Conservation (phyloP, 1,140 invertebrate species). For the Lerema accius region DNA sequence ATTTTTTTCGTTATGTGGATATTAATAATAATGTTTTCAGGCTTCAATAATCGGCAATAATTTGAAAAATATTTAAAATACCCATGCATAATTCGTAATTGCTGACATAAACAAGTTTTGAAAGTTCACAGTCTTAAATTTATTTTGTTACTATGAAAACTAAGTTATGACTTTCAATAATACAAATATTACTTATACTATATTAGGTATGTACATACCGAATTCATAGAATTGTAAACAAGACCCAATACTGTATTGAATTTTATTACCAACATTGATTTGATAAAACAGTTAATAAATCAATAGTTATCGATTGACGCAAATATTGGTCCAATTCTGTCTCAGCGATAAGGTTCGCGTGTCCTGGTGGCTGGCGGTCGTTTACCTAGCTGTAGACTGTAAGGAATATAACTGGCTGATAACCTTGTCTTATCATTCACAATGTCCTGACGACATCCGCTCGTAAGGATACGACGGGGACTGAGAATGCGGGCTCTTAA, state of each 20-base stretch:
- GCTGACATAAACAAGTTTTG: too few species aligned
- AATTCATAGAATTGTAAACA: not conserved
- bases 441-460: slow-evolving; percentile 41
- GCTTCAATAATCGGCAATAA: too few species aligned
- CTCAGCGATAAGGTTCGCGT: slow-evolving; percentile 38
- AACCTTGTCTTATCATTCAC: slow-evolving; percentile 41
- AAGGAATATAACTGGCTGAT: slow-evolving; percentile 54
- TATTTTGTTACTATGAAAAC: too few species aligned
- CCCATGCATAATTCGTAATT: too few species aligned
- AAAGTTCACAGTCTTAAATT: too few species aligned
- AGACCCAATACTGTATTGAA: not conserved
- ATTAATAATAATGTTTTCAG: too few species aligned
- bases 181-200: too few species aligned
- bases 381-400: slow-evolving; percentile 35
- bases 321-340: slow-evolving; percentile 31
- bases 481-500: not conserved
- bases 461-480: slow-evolving; percentile 1
- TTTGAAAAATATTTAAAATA: too few species aligned
- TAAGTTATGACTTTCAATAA: too few species aligned
- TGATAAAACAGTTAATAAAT: slow-evolving; percentile 9
- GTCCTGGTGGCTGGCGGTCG: slow-evolving; percentile 41
- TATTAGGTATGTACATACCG: too few species aligned
- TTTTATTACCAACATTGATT: not conserved
- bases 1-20: too few species aligned
- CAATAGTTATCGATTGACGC: slow-evolving; percentile 24